phyloP scores from a whole-genome alignment of 2,797 vertebrate species.

The Sylvilagus floridanus region DNA sequence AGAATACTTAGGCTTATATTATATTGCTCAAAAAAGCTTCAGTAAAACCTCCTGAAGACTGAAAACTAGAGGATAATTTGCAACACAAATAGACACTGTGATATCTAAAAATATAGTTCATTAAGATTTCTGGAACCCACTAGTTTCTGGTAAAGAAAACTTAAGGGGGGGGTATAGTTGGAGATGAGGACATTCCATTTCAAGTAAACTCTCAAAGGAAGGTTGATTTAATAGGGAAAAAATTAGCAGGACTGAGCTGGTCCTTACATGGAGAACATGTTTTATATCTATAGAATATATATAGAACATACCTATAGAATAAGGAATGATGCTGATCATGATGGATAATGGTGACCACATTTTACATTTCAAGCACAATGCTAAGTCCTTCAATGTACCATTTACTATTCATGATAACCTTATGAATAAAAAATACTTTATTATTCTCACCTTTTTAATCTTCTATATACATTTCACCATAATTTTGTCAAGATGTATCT shows the following conservation, averaged over 20 bases:
- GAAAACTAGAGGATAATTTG: slow-evolving; percentile 29
- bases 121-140: slow-evolving; percentile 53
- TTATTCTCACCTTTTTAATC: not conserved
- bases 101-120: slow-evolving; percentile 47
- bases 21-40: slow-evolving; percentile 48
- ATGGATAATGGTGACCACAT: not conserved
- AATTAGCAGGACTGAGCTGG: not conserved
- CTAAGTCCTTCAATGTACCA: not conserved
- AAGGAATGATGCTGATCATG: not conserved
- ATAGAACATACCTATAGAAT: not conserved
- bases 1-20: not conserved
- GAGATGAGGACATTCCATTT: not conserved
- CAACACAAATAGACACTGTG: not conserved
- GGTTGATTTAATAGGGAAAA: slow-evolving; percentile 9
- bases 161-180: not conserved
- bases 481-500: slow-evolving; percentile 26
- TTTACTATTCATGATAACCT: slow-evolving; percentile 6
- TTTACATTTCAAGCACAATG: not conserved
- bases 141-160: slow-evolving; percentile 54
- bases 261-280: not conserved
- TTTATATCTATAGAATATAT: too few relatives aligned
- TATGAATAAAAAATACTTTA: not conserved
- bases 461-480: not conserved
- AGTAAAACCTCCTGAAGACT: slow-evolving; percentile 3
- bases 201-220: slow-evolving; percentile 42